phyloP scores from a whole-genome alignment of 1,140 invertebrate genomes.

The Drosophila setifemur region DNA sequence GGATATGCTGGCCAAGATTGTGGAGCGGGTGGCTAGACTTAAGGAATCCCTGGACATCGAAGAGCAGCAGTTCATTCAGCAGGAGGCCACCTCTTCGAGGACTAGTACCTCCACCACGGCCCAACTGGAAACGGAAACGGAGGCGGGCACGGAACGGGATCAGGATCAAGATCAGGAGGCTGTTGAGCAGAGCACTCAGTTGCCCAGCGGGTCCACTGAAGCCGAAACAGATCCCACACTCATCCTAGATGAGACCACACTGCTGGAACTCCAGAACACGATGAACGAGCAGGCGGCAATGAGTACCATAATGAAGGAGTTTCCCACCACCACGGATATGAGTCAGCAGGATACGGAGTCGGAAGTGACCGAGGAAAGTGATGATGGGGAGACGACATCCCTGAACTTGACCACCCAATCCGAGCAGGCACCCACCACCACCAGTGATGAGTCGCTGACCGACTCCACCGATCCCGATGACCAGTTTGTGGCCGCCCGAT shows the following conservation, averaged over 20 bases:
- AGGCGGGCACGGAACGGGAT: conserved; percentile 32
- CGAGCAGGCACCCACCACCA: conserved; percentile 36
- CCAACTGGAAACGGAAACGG: conserved; percentile 7
- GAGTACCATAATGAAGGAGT: conserved; percentile 64
- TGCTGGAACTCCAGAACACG: conserved; percentile 66
- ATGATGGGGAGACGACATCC: conserved; percentile 37
- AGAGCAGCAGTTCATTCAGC: conserved; percentile 56
- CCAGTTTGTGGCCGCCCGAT: conserved; percentile 76
- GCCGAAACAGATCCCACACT: conserved; percentile 72
- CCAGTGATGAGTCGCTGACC: conserved; percentile 59
- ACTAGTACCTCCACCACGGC: conserved; percentile 18
- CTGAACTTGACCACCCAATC: conserved; percentile 33
- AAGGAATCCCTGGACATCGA: conserved; percentile 77
- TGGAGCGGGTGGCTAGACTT: conserved; percentile 76
- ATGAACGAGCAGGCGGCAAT: conserved; percentile 77
- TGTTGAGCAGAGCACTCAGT: conserved; percentile 45
- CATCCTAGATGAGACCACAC: conserved; percentile 71
- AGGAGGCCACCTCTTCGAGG: conserved; percentile 38
- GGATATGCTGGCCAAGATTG: conserved; percentile 80
- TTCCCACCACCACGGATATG: conserved; percentile 64
- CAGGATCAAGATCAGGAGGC: conserved; percentile 8
- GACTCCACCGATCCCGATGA: conserved; percentile 73
- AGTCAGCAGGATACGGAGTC: conserved; percentile 24
- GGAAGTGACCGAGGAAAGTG: conserved; percentile 1
- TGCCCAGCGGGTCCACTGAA: conserved; percentile 55